Evolutionary conservation across 2,797 vertebrate genomes (phyloP).

Genomic region (Hydrolagus colliei): DNA sequence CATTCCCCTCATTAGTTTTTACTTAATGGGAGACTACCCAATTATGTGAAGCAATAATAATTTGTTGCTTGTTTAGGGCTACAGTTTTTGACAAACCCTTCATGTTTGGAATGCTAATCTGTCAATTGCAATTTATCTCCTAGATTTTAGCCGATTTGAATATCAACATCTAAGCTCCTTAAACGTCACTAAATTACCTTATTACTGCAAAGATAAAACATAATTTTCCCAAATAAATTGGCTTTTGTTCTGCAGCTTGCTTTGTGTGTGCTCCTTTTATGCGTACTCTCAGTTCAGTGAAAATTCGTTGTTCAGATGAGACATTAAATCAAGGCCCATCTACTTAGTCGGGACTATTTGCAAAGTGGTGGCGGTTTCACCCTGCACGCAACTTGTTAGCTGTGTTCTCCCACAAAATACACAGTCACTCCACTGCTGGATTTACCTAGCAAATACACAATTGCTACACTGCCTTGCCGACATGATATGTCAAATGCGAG

Average conservation of each 20-base stretch:
- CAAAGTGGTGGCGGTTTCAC: too few relatives aligned
- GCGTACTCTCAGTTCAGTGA: too few relatives aligned
- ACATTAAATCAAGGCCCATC: too few relatives aligned
- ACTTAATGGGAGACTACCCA: background rate
- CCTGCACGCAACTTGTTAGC: too few relatives aligned
- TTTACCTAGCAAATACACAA: too few relatives aligned
- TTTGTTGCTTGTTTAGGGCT: background rate
- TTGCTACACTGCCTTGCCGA: too few relatives aligned
- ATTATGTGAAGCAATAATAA: background rate
- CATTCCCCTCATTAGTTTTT: conserved; percentile 2
- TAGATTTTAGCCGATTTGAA: background rate
- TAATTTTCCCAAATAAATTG: background rate
- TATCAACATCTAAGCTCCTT: conserved; percentile 5
- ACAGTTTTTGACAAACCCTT: background rate
- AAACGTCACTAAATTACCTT: background rate
- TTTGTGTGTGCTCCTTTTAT: background rate
- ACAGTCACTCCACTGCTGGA: too few relatives aligned
- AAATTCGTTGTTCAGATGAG: too few relatives aligned
- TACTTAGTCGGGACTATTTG: too few relatives aligned
- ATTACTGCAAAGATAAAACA: conserved; percentile 3
- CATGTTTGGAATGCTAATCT: conserved; percentile 2
- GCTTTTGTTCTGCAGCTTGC: background rate
- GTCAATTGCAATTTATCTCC: conserved; percentile 19
- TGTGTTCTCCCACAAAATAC: too few relatives aligned
- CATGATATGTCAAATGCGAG: too few relatives aligned